Evolutionary conservation across 2,888 invertebrate genomes (phyloP).

Genomic region (Parnassius glacialis): DNA sequence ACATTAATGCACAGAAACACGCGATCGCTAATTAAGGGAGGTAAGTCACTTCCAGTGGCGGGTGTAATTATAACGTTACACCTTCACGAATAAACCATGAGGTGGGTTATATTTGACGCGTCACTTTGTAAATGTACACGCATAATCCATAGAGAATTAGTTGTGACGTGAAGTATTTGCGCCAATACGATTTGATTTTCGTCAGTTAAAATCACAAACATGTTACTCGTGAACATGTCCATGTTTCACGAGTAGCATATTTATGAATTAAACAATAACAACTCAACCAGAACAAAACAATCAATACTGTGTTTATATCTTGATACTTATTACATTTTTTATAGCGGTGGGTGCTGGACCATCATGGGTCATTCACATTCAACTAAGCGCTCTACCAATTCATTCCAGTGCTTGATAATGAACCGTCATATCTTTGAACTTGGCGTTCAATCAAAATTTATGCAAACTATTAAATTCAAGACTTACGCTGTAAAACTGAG

Average conservation of each 20-base stretch:
- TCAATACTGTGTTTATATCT: no score
- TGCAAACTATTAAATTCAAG: constrained; percentile 4
- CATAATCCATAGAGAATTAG: background rate
- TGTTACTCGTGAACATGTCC: no score
- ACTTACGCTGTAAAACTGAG: background rate
- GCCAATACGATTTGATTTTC: no score
- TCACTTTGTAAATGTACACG: background rate
- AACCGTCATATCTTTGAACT: constrained; percentile 11
- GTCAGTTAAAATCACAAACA: no score
- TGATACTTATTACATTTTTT: no score
- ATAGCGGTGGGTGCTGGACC: no score
- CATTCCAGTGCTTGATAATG: constrained; percentile 8
- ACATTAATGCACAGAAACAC: background rate
- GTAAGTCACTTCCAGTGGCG: background rate
- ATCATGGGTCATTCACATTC: no score
- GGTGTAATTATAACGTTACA: constrained; percentile 1
- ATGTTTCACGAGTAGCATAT: no score
- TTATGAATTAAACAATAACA: no score
- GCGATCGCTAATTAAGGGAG: background rate
- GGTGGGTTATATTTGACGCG: background rate
- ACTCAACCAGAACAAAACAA: no score
- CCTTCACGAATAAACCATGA: background rate
- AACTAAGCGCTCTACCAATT: constrained; percentile 4
- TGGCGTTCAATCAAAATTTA: constrained; percentile 12
- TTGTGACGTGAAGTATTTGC: no score